These are phyloP conservation scores for Caenorhabditis parvicauda DNA, from an alignment of 2,888 invertebrate species.

Conservation along the genomic window DNA sequence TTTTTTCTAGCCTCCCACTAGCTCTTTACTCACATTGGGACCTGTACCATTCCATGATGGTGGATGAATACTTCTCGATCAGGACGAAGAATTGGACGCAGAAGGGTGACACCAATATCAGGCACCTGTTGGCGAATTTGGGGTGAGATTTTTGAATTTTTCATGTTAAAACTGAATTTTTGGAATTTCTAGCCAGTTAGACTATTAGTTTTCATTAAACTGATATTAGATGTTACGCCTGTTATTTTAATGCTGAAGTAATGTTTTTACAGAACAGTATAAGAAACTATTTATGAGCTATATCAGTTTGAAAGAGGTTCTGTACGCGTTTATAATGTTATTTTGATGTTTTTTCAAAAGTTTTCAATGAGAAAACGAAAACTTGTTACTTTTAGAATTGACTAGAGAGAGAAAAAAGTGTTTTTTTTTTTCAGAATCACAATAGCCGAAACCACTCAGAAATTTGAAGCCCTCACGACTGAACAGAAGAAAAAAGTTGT, in stretches of 20 bases:
- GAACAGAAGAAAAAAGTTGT: constrained; percentile 47
- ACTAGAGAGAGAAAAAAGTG: too few species aligned
- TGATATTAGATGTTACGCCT: too few species aligned
- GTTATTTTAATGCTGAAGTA: too few species aligned
- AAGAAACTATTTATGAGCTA: too few species aligned
- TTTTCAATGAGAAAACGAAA: too few species aligned
- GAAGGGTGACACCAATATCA: constrained; percentile 45
- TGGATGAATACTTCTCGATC: constrained; percentile 50
- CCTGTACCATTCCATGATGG: constrained; percentile 46
- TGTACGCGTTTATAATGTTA: not conserved
- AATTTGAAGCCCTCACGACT: constrained; percentile 39
- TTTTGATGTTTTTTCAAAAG: not conserved
- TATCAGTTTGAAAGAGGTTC: too few species aligned
- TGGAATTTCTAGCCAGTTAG: too few species aligned
- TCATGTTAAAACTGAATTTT: constrained; percentile 18
- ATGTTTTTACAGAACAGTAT: too few species aligned
- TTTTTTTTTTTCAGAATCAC: constrained; percentile 42
- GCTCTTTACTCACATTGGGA: constrained; percentile 56
- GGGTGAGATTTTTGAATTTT: constrained; percentile 10
- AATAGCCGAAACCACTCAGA: constrained; percentile 47
- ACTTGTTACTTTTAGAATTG: too few species aligned
- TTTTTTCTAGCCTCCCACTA: constrained; percentile 39
- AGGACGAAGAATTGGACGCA: constrained; percentile 55
- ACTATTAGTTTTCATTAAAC: too few species aligned
- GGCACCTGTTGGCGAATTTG: constrained; percentile 37